A percentile compares a stretch with the other conserved stretches of the same genome.
Evolutionary conservation across 2,888 invertebrate genomes (phyloP).

Genomic region (Augochlorella aurata): DNA sequence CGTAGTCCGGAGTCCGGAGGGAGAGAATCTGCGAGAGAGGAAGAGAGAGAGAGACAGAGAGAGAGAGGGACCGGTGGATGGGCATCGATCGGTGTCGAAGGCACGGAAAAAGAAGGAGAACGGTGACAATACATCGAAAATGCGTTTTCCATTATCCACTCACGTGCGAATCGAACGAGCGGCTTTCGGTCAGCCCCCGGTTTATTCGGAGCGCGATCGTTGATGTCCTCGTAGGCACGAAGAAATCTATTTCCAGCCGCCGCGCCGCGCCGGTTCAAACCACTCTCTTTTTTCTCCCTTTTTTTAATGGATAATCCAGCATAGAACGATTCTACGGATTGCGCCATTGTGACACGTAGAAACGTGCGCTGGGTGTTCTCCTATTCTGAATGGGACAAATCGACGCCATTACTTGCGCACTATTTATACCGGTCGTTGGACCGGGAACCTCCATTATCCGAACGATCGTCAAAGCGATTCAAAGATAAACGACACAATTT

Average conservation of each 20-base stretch:
- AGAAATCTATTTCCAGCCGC: conserved; percentile 61
- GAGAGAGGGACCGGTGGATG: not conserved
- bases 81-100: conserved; percentile 37
- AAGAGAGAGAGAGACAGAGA: not conserved
- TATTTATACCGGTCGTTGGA: not conserved
- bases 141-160: conserved; percentile 74
- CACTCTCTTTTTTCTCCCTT: conserved; percentile 41
- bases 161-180: conserved; percentile 63
- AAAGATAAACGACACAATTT: not conserved
- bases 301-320: conserved; percentile 64
- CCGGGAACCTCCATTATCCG: not conserved
- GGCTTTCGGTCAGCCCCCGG: conserved; percentile 28
- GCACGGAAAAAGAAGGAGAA: conserved; percentile 29
- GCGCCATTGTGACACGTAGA: conserved; percentile 52
- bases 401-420: conserved; percentile 36
- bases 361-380: conserved; percentile 30
- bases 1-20: too few relatives aligned
- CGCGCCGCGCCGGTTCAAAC: conserved; percentile 4
- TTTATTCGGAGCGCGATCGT: conserved; percentile 38
- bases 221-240: conserved; percentile 35
- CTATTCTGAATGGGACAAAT: conserved; percentile 46
- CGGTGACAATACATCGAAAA: conserved; percentile 69
- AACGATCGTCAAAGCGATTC: not conserved
- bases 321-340: conserved; percentile 55
- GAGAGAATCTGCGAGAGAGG: not conserved